A percentile compares a stretch with the other conserved stretches of the same genome.
These are phyloP conservation scores for Palythoa grandis DNA, from an alignment of 92 coral and sea anemone species.

Conservation along the genomic window DNA sequence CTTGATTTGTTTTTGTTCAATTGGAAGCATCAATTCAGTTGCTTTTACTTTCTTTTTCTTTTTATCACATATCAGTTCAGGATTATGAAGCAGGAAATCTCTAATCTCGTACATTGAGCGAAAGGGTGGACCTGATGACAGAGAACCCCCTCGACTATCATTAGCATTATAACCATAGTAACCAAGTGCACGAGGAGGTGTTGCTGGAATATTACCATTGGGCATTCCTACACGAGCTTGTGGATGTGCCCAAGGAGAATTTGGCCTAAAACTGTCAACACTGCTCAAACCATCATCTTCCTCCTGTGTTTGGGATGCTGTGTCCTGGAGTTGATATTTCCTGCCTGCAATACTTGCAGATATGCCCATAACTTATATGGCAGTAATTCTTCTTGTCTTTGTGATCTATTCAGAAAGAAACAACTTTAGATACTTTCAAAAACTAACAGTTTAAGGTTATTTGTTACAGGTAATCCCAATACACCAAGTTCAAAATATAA, in stretches of 20 bases:
- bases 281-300: constrained; percentile 68
- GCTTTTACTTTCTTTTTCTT: constrained; percentile 52
- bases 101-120: constrained; percentile 76
- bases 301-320: constrained; percentile 27
- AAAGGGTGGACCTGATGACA: constrained; percentile 45
- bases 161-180: constrained; percentile 48
- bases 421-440: neutral
- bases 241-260: constrained; percentile 77
- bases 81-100: constrained; percentile 70
- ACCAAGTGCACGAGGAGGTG: constrained; percentile 44
- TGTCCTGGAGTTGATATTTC: constrained; percentile 45
- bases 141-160: constrained; percentile 23
- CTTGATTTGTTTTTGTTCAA: constrained; percentile 78
- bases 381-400: neutral
- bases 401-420: neutral
- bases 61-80: constrained; percentile 66
- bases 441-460: no score
- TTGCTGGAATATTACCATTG: constrained; percentile 14
- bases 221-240: constrained; percentile 68
- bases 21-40: constrained; percentile 35
- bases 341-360: constrained; percentile 72
- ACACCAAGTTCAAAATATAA: no score
- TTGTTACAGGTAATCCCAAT: no score
- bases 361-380: constrained; percentile 61
- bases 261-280: constrained; percentile 81